These are phyloP conservation scores for Macquaria ambigua DNA, from an alignment of 2,113 vertebrate species.

Conservation along the genomic window DNA sequence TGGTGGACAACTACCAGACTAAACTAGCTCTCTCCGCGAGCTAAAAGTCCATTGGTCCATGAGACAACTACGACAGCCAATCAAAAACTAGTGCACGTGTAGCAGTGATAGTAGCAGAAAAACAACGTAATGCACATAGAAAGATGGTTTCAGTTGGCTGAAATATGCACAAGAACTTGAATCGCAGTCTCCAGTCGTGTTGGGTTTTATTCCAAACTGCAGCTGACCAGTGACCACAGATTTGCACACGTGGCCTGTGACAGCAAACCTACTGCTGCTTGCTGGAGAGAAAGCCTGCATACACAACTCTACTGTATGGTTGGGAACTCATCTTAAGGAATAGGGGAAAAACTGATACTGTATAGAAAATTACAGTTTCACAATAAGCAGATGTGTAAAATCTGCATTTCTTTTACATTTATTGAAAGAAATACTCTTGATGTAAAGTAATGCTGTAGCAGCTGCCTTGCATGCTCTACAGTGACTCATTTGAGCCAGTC, in stretches of 20 bases:
- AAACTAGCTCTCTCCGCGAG: not conserved
- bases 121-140: not conserved
- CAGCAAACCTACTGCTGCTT: too few relatives aligned
- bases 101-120: not conserved
- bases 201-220: not conserved
- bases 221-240: not conserved
- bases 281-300: not conserved
- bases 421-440: not conserved
- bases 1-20: constrained; percentile 19
- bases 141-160: not conserved
- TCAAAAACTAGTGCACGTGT: constrained; percentile 33
- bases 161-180: not conserved
- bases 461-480: not conserved
- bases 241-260: not conserved
- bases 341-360: not conserved
- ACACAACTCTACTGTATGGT: too few relatives aligned
- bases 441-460: not conserved
- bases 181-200: not conserved
- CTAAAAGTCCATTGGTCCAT: constrained; percentile 34
- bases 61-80: constrained; percentile 47
- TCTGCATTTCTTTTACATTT: not conserved
- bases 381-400: not conserved
- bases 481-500: not conserved
- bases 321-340: not conserved
- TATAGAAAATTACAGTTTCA: not conserved